Evolutionary conservation across 2,113 vertebrate species (phyloP).

Genomic region (Oreochromis niloticus): DNA sequence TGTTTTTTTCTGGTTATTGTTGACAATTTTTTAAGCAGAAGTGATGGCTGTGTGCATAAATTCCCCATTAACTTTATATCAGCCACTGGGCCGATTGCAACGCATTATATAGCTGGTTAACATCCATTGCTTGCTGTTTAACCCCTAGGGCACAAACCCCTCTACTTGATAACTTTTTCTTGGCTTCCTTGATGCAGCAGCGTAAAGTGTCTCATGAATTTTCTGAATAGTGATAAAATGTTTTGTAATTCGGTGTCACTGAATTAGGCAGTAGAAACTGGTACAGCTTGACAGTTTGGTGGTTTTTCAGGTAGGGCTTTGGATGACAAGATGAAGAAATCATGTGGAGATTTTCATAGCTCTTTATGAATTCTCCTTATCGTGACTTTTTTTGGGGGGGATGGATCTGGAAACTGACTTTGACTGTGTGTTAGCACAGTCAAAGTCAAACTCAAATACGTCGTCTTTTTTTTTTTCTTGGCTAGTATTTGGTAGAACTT

Average conservation of each 20-base stretch:
- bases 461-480: not conserved
- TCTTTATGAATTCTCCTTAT: not conserved
- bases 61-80: not conserved
- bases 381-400: not conserved
- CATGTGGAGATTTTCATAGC: not conserved
- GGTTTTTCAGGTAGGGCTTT: not conserved
- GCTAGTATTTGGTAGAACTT: not conserved
- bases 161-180: not conserved
- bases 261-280: not conserved
- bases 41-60: not conserved
- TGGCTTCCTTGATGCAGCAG: accelerated
- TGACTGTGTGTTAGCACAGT: not conserved
- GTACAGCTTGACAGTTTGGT: not conserved
- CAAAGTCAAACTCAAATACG: not conserved
- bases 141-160: accelerated
- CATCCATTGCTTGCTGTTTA: not conserved
- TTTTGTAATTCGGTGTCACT: not conserved
- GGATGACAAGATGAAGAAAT: not conserved
- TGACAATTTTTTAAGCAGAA: not conserved
- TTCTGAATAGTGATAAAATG: not conserved
- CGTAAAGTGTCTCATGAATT: accelerated
- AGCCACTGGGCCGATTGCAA: not conserved
- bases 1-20: not conserved
- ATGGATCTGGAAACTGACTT: not conserved
- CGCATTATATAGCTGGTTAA: not conserved